Percentiles rank a stretch among this genome's conserved stretches.
phyloP scores from a whole-genome alignment of 2,797 vertebrate genomes.

The Centroberyx gerrardi region DNA sequence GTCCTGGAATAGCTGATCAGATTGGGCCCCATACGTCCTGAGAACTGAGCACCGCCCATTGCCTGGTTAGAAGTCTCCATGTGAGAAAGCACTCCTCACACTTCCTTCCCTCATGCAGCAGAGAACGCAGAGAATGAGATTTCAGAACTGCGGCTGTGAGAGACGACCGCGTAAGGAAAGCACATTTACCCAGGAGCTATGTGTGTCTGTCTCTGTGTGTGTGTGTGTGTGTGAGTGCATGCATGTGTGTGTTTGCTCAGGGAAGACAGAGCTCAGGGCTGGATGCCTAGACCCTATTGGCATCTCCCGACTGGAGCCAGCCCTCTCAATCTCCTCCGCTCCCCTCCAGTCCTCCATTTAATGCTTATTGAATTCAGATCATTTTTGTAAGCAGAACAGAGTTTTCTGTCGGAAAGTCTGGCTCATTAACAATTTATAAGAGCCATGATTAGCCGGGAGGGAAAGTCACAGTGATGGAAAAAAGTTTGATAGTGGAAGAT shows the following conservation, averaged over 20 bases:
- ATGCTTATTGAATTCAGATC: conserved; percentile 70
- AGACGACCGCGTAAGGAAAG: conserved; percentile 44
- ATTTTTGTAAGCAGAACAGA: conserved; percentile 55
- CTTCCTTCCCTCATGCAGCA: conserved; percentile 32
- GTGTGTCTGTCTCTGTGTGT: not conserved
- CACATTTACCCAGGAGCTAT: conserved; percentile 15
- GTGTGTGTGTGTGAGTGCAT: conserved; percentile 5
- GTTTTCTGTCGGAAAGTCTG: conserved; percentile 54
- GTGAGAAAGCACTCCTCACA: conserved; percentile 36
- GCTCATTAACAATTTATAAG: conserved; percentile 62
- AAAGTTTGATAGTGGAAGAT: conserved; percentile 8
- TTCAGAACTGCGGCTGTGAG: conserved; percentile 25
- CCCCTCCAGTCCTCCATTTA: conserved; percentile 50
- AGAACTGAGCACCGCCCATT: conserved; percentile 62
- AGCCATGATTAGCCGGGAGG: conserved; percentile 37
- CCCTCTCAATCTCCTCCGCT: conserved; percentile 46
- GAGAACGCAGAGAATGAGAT: conserved; percentile 51
- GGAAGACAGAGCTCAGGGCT: conserved; percentile 18
- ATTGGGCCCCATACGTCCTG: conserved; percentile 59
- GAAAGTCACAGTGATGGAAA: conserved; percentile 10
- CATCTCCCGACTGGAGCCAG: conserved; percentile 46
- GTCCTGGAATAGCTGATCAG: conserved; percentile 71
- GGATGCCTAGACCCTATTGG: conserved; percentile 32
- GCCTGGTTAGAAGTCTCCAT: conserved; percentile 41
- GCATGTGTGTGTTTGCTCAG: conserved; percentile 7